Percentiles rank a stretch among this genome's conserved stretches.
Conservation (phyloP, 2,888 invertebrate species). For the Neria commutata region DNA sequence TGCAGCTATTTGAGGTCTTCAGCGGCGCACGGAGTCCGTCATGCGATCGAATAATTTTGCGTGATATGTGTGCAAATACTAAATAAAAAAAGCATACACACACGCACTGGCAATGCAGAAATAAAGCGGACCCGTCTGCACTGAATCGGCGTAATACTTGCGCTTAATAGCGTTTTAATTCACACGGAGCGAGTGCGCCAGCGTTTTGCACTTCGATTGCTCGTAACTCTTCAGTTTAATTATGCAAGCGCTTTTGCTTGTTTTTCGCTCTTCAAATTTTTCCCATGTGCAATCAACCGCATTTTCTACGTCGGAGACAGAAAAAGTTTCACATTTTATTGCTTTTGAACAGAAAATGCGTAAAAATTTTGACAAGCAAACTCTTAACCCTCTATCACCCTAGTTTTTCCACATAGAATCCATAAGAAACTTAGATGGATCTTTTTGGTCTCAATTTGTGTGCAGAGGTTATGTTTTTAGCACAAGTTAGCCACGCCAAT, state of each 20-base stretch:
- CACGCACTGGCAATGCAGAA: slow-evolving; percentile 43
- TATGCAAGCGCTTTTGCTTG: slow-evolving; percentile 8
- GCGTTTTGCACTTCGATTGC: too few species aligned
- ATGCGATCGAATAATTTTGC: slow-evolving; percentile 30
- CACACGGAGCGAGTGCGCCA: background rate
- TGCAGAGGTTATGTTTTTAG: too few species aligned
- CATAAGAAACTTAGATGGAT: too few species aligned
- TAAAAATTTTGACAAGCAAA: too few species aligned
- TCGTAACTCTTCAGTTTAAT: slow-evolving; percentile 13
- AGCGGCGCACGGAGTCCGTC: slow-evolving; percentile 36
- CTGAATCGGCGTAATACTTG: background rate
- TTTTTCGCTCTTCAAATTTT: background rate
- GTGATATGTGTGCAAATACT: background rate
- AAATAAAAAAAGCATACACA: slow-evolving; percentile 40
- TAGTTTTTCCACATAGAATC: too few species aligned
- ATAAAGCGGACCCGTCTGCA: slow-evolving; percentile 38
- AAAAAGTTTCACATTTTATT: too few species aligned
- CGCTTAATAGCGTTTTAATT: slow-evolving; percentile 5
- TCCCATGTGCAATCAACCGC: background rate
- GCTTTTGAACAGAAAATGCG: too few species aligned
- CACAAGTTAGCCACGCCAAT: too few species aligned
- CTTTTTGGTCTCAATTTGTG: too few species aligned
- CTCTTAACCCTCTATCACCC: too few species aligned
- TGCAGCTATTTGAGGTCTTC: slow-evolving; percentile 16
- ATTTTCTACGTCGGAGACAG: too few species aligned